Conservation (phyloP, 2,797 vertebrate species). For the Tinamus major region DNA sequence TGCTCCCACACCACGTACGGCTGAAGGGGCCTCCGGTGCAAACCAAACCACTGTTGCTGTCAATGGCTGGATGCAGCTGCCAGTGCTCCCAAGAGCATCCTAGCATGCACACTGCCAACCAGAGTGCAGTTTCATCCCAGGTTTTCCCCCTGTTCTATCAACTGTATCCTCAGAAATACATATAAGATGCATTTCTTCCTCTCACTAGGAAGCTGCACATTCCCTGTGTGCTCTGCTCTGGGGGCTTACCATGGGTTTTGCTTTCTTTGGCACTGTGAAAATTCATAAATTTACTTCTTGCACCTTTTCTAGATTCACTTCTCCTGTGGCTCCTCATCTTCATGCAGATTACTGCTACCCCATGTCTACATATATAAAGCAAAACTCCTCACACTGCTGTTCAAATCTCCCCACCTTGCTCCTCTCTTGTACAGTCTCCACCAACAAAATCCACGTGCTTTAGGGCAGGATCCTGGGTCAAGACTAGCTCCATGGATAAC, state of each 20-base stretch:
- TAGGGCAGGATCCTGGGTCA: neutral
- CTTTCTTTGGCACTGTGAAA: neutral
- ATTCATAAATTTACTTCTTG: constrained; percentile 9
- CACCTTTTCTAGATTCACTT: neutral
- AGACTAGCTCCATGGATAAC: neutral
- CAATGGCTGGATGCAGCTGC: neutral
- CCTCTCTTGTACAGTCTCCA: neutral
- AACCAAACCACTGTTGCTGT: neutral
- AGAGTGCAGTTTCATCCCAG: neutral
- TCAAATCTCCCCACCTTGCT: neutral
- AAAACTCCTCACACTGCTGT: neutral
- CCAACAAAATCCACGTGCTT: neutral
- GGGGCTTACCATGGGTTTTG: neutral
- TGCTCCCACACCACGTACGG: neutral
- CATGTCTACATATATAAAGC: neutral
- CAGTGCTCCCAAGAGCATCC: neutral
- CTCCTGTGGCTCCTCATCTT: neutral
- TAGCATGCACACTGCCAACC: neutral
- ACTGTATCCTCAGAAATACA: neutral
- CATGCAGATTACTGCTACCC: neutral
- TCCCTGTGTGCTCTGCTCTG: neutral
- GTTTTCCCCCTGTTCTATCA: neutral
- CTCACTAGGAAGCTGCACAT: neutral
- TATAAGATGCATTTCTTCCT: neutral
- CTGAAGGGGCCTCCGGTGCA: neutral